phyloP scores from a whole-genome alignment of 2,797 vertebrate genomes.

The Halcyon smyrnensis region DNA sequence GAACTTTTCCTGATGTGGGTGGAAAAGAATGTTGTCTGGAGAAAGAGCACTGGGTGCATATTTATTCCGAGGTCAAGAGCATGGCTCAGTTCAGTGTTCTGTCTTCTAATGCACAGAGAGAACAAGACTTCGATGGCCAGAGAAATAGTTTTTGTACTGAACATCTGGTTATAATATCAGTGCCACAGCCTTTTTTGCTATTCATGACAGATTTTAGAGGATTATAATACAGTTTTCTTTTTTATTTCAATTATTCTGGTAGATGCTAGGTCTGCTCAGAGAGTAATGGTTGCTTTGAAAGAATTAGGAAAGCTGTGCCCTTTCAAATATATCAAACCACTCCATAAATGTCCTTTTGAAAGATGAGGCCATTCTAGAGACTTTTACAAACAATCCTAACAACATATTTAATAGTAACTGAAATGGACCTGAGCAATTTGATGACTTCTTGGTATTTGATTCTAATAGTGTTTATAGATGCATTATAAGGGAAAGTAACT shows the following conservation, averaged over 20 bases:
- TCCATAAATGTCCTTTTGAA: slow-evolving; percentile 10
- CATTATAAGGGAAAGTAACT: neutral
- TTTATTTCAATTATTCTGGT: neutral
- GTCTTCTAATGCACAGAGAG: neutral
- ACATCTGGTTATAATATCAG: neutral
- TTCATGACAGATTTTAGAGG: neutral
- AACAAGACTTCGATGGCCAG: neutral
- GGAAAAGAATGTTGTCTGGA: slow-evolving; percentile 29
- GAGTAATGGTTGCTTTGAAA: neutral
- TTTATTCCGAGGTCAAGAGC: slow-evolving; percentile 40
- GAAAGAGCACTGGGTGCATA: neutral
- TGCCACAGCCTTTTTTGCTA: neutral
- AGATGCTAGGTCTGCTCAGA: neutral
- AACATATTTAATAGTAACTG: neutral
- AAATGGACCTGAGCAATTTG: neutral
- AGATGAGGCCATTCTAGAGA: slow-evolving; percentile 5
- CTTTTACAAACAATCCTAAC: slow-evolving; percentile 17
- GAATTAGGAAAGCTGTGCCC: neutral
- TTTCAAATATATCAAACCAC: neutral
- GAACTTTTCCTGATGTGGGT: slow-evolving; percentile 57
- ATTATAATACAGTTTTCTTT: neutral
- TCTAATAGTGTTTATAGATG: neutral
- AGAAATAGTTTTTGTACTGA: neutral
- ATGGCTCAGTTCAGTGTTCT: neutral
- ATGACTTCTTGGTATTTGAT: neutral